phyloP scores from a whole-genome alignment of 2,888 invertebrate species.

The Colostygia pectinataria region DNA sequence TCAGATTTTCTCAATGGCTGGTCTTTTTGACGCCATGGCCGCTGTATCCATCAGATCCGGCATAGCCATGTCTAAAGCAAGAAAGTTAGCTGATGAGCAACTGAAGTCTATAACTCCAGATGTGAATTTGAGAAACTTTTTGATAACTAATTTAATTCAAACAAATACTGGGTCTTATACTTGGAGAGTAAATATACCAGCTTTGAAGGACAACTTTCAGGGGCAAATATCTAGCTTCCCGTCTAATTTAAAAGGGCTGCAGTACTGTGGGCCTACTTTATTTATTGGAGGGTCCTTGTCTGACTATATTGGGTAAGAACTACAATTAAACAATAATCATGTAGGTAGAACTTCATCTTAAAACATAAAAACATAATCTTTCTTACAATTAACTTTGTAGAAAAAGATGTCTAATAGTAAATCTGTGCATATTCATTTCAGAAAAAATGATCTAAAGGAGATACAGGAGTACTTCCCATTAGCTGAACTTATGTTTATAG shows the following conservation, averaged over 20 bases:
- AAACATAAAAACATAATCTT: too few relatives aligned
- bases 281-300: conserved; percentile 94
- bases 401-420: too few relatives aligned
- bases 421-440: conserved; percentile 39
- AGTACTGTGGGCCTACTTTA: conserved; percentile 87
- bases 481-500: conserved; percentile 86
- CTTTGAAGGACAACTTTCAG: conserved; percentile 86
- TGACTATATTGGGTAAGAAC: conserved; percentile 87
- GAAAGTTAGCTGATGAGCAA: conserved; percentile 85
- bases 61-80: conserved; percentile 87
- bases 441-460: conserved; percentile 81
- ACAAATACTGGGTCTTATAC: conserved; percentile 83
- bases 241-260: conserved; percentile 65
- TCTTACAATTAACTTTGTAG: too few relatives aligned
- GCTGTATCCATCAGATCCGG: conserved; percentile 83
- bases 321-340: background rate
- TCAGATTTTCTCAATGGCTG: conserved; percentile 84
- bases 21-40: conserved; percentile 86
- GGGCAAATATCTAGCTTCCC: conserved; percentile 87
- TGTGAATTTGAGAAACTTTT: conserved; percentile 87
- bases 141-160: conserved; percentile 93
- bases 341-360: too few relatives aligned
- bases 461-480: conserved; percentile 89
- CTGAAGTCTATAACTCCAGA: conserved; percentile 83
- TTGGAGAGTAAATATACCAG: conserved; percentile 92